phyloP scores from a whole-genome alignment of 2,888 invertebrate species.

The Andrena camellia region DNA sequence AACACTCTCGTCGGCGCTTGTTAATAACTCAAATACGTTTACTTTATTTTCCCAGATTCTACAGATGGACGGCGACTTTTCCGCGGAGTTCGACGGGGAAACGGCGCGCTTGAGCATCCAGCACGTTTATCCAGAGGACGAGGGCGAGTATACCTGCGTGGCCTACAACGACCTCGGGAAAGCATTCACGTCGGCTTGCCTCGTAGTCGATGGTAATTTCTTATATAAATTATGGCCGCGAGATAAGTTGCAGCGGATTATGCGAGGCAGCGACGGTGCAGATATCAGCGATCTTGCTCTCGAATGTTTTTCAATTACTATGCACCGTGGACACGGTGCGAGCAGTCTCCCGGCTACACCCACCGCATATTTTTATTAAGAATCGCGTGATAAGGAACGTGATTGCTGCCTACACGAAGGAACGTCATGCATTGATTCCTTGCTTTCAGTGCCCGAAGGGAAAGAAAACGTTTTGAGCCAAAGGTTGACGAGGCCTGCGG shows the following conservation, averaged over 20 bases:
- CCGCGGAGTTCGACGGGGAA: conserved; percentile 89
- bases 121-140: conserved; percentile 94
- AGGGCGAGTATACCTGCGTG: conserved; percentile 95
- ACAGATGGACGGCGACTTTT: conserved; percentile 89
- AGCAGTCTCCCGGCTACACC: not conserved
- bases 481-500: conserved; percentile 89
- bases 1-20: too few species aligned
- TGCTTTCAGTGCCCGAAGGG: conserved; percentile 91
- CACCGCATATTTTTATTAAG: conserved; percentile 17
- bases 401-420: conserved; percentile 12
- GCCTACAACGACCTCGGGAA: conserved; percentile 94
- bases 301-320: conserved; percentile 27
- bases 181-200: conserved; percentile 92
- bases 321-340: not conserved
- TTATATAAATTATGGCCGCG: conserved; percentile 16
- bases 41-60: conserved; percentile 86
- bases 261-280: not conserved
- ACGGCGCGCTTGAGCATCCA: conserved; percentile 90
- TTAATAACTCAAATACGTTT: too few species aligned
- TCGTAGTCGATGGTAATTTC: conserved; percentile 92
- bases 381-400: conserved; percentile 20
- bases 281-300: conserved; percentile 18
- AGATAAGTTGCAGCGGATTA: not conserved
- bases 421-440: not conserved
- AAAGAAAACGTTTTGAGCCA: conserved; percentile 91